Percentiles rank a stretch among this genome's conserved stretches.
Conservation (phyloP, 2,113 vertebrate genomes). For the Rana temporaria region DNA sequence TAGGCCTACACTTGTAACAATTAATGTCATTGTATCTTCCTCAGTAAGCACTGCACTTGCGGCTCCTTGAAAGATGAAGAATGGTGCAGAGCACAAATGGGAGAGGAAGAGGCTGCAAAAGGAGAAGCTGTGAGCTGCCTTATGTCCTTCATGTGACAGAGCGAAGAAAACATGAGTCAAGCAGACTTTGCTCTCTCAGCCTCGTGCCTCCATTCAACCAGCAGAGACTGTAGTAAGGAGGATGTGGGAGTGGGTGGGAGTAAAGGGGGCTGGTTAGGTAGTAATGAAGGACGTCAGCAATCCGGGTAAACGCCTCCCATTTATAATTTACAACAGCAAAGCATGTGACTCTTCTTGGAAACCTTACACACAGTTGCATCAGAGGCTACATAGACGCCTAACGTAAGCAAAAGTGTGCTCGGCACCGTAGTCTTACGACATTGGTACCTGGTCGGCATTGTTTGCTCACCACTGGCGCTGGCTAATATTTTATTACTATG, state of each 20-base stretch:
- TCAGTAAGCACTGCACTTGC: neutral
- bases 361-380: conserved; percentile 73
- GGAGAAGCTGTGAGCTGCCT: neutral
- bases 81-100: neutral
- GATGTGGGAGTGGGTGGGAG: conserved; percentile 57
- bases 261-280: conserved; percentile 61
- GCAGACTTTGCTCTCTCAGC: conserved; percentile 41
- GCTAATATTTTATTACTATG: conserved; percentile 2
- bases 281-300: conserved; percentile 67
- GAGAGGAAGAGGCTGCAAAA: neutral
- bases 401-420: neutral
- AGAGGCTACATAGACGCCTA: conserved; percentile 69
- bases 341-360: conserved; percentile 72
- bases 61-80: neutral
- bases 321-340: conserved; percentile 64
- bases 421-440: neutral
- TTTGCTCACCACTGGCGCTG: neutral
- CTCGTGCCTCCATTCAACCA: conserved; percentile 61
- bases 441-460: neutral
- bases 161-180: conserved; percentile 15
- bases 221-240: conserved; percentile 64
- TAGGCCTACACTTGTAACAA: neutral
- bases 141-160: conserved; percentile 36
- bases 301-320: conserved; percentile 62
- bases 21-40: neutral